phyloP scores from a whole-genome alignment of 2,113 vertebrate species.

The Rhodinocichla rosea region DNA sequence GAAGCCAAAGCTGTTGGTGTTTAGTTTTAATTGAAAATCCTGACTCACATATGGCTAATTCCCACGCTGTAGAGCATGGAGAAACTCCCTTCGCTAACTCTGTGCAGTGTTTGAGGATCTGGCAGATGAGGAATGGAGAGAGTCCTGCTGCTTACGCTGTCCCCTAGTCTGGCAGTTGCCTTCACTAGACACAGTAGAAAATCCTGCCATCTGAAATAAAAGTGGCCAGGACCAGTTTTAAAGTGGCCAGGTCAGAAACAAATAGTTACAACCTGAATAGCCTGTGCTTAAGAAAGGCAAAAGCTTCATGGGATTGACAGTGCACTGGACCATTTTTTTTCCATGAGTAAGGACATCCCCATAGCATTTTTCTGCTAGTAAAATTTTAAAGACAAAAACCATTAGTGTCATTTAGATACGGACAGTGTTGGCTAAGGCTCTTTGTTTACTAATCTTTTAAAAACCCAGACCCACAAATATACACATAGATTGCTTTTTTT shows the following conservation, averaged over 20 bases:
- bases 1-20: slow-evolving; percentile 29
- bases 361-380: neutral
- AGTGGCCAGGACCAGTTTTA: neutral
- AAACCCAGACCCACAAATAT: neutral
- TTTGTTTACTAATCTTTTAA: neutral
- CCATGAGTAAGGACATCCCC: neutral
- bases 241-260: slow-evolving; percentile 37
- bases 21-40: slow-evolving; percentile 18
- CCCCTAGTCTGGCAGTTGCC: slow-evolving; percentile 52
- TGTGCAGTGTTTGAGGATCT: slow-evolving; percentile 47
- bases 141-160: slow-evolving; percentile 31
- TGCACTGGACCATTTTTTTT: slow-evolving; percentile 18
- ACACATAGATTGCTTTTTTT: neutral
- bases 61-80: slow-evolving; percentile 36
- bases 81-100: slow-evolving; percentile 42
- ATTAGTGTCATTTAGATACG: neutral
- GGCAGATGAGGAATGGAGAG: slow-evolving; percentile 41
- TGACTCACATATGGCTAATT: slow-evolving; percentile 20
- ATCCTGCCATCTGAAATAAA: slow-evolving; percentile 21
- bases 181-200: slow-evolving; percentile 45
- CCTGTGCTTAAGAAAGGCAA: slow-evolving; percentile 53
- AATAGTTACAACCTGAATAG: slow-evolving; percentile 43
- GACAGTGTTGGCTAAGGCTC: neutral
- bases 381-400: neutral
- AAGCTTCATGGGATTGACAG: slow-evolving; percentile 45